Evolutionary conservation across 2,113 vertebrate species (phyloP), one percentile per base, ranked within the genome.

Genomic region (Paracyprichromis sp.): DNA sequence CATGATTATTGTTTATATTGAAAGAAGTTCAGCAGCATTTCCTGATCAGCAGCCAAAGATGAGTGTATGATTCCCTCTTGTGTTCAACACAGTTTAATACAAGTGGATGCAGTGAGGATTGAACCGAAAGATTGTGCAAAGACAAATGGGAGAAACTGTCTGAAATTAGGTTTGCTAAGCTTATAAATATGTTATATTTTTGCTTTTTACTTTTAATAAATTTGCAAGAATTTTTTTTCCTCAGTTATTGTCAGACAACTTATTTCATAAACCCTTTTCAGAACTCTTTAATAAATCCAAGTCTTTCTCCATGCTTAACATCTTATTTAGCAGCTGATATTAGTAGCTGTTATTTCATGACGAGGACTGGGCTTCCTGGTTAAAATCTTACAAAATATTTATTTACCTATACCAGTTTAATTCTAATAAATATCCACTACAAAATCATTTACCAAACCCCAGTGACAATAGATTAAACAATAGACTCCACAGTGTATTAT

Each of bases 51-150:
- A 45, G 80, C 36, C 17, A 56, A 17, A 45, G 3, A 34, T 78
- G 13, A 21, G 13, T 40, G 12, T 36, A 9, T 56, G 50, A 9
- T 17, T 29, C 79, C 90, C 83, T 83, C 91, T 92, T 5, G 54
- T 86, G 93, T 36, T 17, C 13, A 43, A 61, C 2, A 14, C 3
- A 2, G 73, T 21, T 47, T n/a, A 61, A 31, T 52, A 79, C 87
- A 85, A 8, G 7, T 61, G 9, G 19, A 40, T 12, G 61, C 34
- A 66, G 10, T 8, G 61, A 66, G 31, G 10, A 38, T 36, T 66
- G 34, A 66, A 66, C 34, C 0, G n/a, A 71, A 14, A 71, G n/a
- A 8, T 71, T 24, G 3, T 71, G 66, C 0, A 71, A 43, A 24
- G n/a, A 69, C 38, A 21, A 71, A 71, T 9, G 4, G 11, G 5